These are phyloP conservation scores for Artibeus jamaicensis DNA, from an alignment of 2,797 vertebrate species.

Conservation along the genomic window DNA sequence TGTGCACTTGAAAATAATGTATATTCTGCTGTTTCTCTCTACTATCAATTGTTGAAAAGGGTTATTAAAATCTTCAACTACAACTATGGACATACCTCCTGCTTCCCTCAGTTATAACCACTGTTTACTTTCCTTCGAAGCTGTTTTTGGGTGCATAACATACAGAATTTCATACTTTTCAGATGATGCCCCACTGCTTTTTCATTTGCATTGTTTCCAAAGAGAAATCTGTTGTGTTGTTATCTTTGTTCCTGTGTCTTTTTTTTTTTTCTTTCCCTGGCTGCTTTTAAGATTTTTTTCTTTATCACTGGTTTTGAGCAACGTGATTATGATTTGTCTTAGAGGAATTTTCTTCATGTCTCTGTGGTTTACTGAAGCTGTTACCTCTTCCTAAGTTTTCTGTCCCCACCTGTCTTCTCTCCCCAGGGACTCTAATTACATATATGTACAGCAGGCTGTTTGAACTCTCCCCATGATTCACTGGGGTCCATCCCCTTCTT, in stretches of 20 bases:
- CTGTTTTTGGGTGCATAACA: not conserved
- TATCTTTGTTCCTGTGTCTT: not conserved
- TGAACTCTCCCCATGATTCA: not conserved
- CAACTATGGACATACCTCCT: not conserved
- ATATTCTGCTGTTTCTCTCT: not conserved
- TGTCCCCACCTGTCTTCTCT: not conserved
- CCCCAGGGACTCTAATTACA: not conserved
- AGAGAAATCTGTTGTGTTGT: not conserved
- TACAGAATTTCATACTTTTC: not conserved
- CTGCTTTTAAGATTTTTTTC: not conserved
- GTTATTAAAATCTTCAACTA: not conserved
- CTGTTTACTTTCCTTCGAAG: not conserved
- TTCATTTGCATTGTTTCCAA: not conserved
- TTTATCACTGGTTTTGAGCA: not conserved
- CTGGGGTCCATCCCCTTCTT: not conserved
- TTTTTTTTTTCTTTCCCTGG: not conserved
- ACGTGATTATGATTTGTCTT: not conserved
- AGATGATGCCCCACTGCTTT: not conserved
- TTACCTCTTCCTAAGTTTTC: not conserved
- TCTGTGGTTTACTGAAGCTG: not conserved
- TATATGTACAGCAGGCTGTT: not conserved
- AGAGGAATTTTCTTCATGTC: not conserved
- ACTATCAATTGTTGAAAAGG: not conserved
- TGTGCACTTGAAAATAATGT: not conserved
- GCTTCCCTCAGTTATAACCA: not conserved